Percentiles rank a stretch among this genome's conserved stretches.
phyloP scores from a whole-genome alignment of 2,113 vertebrate genomes.

The Anhinga anhinga region DNA sequence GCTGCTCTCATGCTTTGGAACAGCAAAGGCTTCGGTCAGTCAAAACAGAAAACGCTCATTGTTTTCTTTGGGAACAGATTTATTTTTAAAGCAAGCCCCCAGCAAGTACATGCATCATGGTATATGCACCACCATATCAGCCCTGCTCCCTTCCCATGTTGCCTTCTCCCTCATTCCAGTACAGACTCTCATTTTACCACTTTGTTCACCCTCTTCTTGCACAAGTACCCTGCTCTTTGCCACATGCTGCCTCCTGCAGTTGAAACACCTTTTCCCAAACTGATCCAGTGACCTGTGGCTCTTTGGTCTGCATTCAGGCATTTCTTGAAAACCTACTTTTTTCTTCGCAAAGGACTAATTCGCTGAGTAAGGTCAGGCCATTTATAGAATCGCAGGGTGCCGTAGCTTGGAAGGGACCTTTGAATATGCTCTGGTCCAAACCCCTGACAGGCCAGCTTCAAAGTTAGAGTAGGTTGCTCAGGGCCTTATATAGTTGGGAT shows the following conservation, averaged over 20 bases:
- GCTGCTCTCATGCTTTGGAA: constrained; percentile 42
- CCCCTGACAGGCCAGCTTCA: not conserved
- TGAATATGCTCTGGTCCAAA: not conserved
- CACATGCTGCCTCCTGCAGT: not conserved
- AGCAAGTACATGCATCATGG: not conserved
- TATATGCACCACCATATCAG: not conserved
- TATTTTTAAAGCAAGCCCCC: constrained; percentile 26
- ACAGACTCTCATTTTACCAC: not conserved
- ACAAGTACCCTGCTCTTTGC: not conserved
- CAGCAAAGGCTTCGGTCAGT: constrained; percentile 35
- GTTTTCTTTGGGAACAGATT: constrained; percentile 40
- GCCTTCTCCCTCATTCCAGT: not conserved
- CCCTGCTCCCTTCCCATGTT: not conserved
- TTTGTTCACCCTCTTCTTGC: not conserved
- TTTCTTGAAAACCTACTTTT: not conserved
- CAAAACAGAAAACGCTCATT: constrained; percentile 57
- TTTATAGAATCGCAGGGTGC: not conserved
- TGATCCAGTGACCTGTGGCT: not conserved
- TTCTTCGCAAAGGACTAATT: not conserved
- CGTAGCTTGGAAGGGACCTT: not conserved
- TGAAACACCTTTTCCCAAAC: not conserved
- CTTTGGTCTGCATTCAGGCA: not conserved
- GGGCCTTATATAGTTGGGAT: not conserved
- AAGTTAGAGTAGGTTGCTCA: not conserved
- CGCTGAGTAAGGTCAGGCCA: not conserved